phyloP scores from a whole-genome alignment of 2,888 invertebrate genomes.

The Cynaeus angustus region DNA sequence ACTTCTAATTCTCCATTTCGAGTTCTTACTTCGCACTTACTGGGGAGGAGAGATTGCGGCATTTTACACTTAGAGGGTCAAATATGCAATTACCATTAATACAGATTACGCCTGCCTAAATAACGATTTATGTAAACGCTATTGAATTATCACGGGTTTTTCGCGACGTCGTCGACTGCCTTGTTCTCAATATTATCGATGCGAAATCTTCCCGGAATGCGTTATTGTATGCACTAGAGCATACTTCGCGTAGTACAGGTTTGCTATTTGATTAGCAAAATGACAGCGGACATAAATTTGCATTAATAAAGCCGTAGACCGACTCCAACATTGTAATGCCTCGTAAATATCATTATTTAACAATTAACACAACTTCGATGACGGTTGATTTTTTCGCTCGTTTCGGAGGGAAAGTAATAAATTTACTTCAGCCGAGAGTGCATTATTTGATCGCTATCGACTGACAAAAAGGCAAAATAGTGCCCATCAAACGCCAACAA shows the following conservation, averaged over 20 bases:
- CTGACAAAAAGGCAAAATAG: constrained; percentile 41
- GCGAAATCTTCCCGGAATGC: constrained; percentile 60
- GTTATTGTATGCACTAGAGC: constrained; percentile 61
- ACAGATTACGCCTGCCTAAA: constrained; percentile 61
- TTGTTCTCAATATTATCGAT: constrained; percentile 53
- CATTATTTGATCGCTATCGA: constrained; percentile 46
- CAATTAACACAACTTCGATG: constrained; percentile 25
- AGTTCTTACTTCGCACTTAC: constrained; percentile 66
- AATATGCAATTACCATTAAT: constrained; percentile 65
- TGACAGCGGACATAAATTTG: constrained; percentile 69
- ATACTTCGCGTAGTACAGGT: constrained; percentile 66
- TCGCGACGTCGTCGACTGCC: background rate
- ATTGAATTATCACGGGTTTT: constrained; percentile 21
- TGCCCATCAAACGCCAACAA: constrained; percentile 47
- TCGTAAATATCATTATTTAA: constrained; percentile 59
- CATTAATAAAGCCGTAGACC: constrained; percentile 70
- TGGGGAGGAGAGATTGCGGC: constrained; percentile 59
- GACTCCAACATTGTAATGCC: constrained; percentile 63
- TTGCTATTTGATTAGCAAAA: constrained; percentile 70
- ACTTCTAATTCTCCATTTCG: constrained; percentile 66
- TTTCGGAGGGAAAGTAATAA: constrained; percentile 25
- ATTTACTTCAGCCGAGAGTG: constrained; percentile 25
- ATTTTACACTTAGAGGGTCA: constrained; percentile 59
- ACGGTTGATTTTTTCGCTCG: constrained; percentile 38
- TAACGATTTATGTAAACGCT: too few species aligned